A percentile compares a stretch with the other conserved stretches of the same genome.
Conservation (phyloP, 2,888 invertebrate species). For the Petrophora chlorosata region DNA sequence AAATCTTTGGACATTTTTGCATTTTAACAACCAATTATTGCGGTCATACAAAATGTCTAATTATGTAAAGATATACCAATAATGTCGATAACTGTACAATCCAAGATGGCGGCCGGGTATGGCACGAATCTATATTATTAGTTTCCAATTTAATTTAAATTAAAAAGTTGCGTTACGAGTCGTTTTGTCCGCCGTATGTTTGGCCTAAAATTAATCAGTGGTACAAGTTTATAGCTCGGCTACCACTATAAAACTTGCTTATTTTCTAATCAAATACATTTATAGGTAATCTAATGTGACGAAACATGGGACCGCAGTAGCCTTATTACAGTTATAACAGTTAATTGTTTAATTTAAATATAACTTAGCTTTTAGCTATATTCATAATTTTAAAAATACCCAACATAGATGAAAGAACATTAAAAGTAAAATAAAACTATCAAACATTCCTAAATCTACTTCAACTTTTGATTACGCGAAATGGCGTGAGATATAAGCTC, state of each 20-base stretch:
- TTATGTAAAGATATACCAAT: slow-evolving; percentile 35
- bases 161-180: slow-evolving; percentile 37
- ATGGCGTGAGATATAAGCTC: no score
- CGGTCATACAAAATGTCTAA: slow-evolving; percentile 26
- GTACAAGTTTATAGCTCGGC: slow-evolving; percentile 30
- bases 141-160: slow-evolving; percentile 30
- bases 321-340: background rate
- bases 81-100: slow-evolving; percentile 37
- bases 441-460: no score
- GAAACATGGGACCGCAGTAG: background rate
- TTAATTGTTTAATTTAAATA: background rate
- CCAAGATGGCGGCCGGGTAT: slow-evolving; percentile 30
- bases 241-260: slow-evolving; percentile 16
- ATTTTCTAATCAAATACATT: slow-evolving; percentile 1
- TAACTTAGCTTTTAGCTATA: background rate
- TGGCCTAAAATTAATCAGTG: slow-evolving; percentile 31
- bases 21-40: slow-evolving; percentile 50
- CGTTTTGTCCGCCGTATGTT: slow-evolving; percentile 19
- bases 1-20: slow-evolving; percentile 26
- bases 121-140: slow-evolving; percentile 32
- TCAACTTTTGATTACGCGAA: no score
- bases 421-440: no score
- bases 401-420: no score
- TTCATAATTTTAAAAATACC: no score
- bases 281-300: background rate